Evolutionary conservation across 2,888 invertebrate genomes (phyloP).

Genomic region (Fragum whitleyi): DNA sequence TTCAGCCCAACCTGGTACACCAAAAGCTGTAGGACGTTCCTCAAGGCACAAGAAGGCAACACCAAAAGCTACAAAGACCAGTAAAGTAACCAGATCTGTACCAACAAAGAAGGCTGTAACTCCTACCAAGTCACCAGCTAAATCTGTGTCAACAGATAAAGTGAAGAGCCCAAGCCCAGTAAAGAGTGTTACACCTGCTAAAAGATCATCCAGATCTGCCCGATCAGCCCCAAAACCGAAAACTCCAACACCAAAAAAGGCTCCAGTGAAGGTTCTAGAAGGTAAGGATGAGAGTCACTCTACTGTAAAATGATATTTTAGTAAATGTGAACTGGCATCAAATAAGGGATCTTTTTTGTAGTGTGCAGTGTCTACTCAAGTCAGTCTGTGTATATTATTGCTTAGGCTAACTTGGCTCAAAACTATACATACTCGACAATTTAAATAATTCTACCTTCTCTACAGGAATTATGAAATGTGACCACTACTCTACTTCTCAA

Average conservation of each 20-base stretch:
- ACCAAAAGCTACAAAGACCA: conserved; percentile 37
- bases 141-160: conserved; percentile 6
- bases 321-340: too few relatives aligned
- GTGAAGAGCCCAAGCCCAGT: conserved; percentile 4
- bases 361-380: too few relatives aligned
- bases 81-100: conserved; percentile 2
- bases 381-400: too few relatives aligned
- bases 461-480: too few relatives aligned
- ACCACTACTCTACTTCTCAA: too few relatives aligned
- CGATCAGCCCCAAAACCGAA: background rate
- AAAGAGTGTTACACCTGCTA: background rate
- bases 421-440: too few relatives aligned
- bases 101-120: conserved; percentile 17
- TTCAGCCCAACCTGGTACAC: background rate
- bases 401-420: too few relatives aligned
- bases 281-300: background rate
- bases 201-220: background rate
- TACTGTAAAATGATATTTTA: too few relatives aligned
- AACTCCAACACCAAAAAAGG: conserved; percentile 13
- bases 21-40: conserved; percentile 21
- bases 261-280: conserved; percentile 12
- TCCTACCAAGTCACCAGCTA: conserved; percentile 23
- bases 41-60: conserved; percentile 44
- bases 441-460: too few relatives aligned
- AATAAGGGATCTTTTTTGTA: too few relatives aligned